Conservation (phyloP, 2,888 invertebrate genomes). For the Chalcis sispes region DNA sequence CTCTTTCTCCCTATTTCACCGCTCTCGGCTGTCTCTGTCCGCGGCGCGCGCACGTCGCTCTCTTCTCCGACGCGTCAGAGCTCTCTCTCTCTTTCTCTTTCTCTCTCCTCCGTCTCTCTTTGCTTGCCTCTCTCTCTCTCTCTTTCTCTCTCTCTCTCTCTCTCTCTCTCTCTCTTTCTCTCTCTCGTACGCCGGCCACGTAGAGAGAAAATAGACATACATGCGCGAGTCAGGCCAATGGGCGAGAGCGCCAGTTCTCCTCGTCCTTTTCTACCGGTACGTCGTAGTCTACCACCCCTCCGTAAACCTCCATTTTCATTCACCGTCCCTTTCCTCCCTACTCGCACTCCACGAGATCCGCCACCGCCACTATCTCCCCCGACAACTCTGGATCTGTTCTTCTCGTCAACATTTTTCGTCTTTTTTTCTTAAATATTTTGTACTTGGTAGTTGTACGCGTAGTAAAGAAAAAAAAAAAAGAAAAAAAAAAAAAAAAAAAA, state of each 20-base stretch:
- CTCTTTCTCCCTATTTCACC: too few species aligned
- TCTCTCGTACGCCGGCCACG: too few species aligned
- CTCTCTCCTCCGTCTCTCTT: too few species aligned
- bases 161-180: conserved; percentile 12
- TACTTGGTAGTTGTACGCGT: neutral
- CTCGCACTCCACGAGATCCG: too few species aligned
- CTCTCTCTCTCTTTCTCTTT: conserved; percentile 8
- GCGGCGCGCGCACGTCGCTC: conserved; percentile 5
- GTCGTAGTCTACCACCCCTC: neutral
- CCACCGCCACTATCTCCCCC: too few species aligned
- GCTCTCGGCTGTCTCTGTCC: neutral
- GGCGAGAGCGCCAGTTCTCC: neutral
- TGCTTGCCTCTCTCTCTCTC: conserved; percentile 14
- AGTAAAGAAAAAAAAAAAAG: too few species aligned
- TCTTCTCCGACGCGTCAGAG: conserved; percentile 1
- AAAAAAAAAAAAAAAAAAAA: too few species aligned
- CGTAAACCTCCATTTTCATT: neutral
- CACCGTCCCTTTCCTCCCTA: neutral
- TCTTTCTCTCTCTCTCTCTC: conserved; percentile 18
- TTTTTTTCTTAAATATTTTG: neutral
- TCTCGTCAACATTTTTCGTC: neutral
- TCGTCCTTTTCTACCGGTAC: conserved; percentile 7
- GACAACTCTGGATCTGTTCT: neutral
- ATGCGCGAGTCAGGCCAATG: neutral
- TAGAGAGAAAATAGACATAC: too few species aligned